Base-by-base conservation (phyloP, 2,888 invertebrate species). In the Ochropacha duplaris region DNA sequence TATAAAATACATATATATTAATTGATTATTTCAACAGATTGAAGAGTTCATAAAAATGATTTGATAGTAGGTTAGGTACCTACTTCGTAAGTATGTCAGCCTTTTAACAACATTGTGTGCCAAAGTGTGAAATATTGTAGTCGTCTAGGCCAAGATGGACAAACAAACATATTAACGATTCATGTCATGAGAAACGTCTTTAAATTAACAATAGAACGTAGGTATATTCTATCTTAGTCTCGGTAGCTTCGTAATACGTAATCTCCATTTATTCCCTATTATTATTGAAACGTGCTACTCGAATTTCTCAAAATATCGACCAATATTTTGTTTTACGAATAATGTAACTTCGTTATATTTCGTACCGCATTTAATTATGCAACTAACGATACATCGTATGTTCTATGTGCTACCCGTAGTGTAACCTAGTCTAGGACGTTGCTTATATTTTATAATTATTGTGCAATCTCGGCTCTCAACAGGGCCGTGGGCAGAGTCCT, bases 401-500 rank as follows among this genome's bases (percentile, higher is more conserved):
- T 11, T 2, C 11, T n/a, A 19, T n/a, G n/a, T n/a, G n/a, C n/a
- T n/a, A n/a, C n/a, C n/a, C n/a, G n/a, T n/a, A 19, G 57, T 49
- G 28, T 56, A 49, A 54, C 49, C 22, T 49, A 56, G 54, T 55
- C 58, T 56, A 64, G 57, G 60, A 59, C 59, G 61, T 62, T 68
- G 56, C 58, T 60, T 55, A 69, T 71, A 73, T 72, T 58, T 61
- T 66, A 65, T 54, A 50, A 49, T 58, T 51, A 66, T 76, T 75
- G 69, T 72, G 74, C 66, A 75, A 78, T 61, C 60, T 59, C n/a
- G n/a, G 34, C 54, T 57, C 26, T 51, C 49, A 49, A 44, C 39
- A 65, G 65, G 65, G 58, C 66, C 75, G 87, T 88, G 84, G 87
- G 90, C 71, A 72, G 87, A 81, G 85, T 82, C 85, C 86, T 87